A percentile compares a stretch with the other conserved stretches of the same genome.
phyloP scores from a whole-genome alignment of 1,140 invertebrate species.

The Apis florea region DNA sequence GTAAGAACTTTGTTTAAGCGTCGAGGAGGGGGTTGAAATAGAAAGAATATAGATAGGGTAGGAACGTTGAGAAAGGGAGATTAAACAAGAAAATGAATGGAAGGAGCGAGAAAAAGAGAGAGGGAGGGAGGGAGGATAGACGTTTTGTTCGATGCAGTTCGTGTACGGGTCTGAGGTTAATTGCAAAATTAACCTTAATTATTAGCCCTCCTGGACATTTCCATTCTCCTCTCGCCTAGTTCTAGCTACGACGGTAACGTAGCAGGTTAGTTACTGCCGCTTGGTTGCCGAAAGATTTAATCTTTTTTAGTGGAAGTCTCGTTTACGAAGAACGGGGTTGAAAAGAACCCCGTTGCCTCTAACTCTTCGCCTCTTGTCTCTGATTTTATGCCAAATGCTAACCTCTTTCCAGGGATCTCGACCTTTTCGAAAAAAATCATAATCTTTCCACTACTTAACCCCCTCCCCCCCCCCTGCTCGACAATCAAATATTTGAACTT shows the following conservation, averaged over 20 bases:
- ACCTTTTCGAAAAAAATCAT: neutral
- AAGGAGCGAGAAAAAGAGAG: neutral
- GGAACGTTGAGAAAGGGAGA: neutral
- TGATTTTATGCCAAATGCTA: no score
- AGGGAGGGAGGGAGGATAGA: neutral
- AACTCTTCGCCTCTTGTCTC: no score
- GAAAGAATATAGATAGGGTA: neutral
- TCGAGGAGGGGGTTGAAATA: neutral
- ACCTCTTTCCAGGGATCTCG: no score
- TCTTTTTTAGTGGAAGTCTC: neutral
- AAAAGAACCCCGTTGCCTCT: neutral
- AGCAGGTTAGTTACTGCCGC: neutral
- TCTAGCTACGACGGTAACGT: neutral
- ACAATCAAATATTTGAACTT: neutral
- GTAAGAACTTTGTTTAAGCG: conserved; percentile 13
- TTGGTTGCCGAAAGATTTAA: neutral
- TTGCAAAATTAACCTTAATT: conserved; percentile 70
- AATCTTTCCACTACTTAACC: neutral
- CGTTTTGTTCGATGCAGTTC: neutral
- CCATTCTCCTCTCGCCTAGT: conserved; percentile 11
- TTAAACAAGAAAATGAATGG: neutral
- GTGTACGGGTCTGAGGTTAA: conserved; percentile 51
- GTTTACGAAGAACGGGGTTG: no score
- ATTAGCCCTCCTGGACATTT: conserved; percentile 50
- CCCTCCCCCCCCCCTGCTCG: no score